These are phyloP conservation scores for Rattus rattus DNA, from an alignment of 2,113 vertebrate genomes.

Conservation along the genomic window DNA sequence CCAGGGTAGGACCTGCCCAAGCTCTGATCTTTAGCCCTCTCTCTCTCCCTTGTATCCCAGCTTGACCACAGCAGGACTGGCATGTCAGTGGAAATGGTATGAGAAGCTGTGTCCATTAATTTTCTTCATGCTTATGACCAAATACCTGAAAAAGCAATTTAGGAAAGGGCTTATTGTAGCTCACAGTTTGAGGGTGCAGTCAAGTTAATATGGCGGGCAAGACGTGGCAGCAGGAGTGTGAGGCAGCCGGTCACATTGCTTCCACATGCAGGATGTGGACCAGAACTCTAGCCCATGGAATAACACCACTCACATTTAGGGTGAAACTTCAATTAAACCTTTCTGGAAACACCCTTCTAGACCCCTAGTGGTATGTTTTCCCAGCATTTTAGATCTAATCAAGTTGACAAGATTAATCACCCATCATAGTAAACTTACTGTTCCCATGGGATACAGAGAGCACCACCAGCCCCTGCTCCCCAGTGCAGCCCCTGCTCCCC, in stretches of 20 bases:
- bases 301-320: not conserved
- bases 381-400: not conserved
- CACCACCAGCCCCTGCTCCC: not conserved
- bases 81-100: not conserved
- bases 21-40: not conserved
- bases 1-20: not conserved
- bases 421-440: not conserved
- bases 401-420: not conserved
- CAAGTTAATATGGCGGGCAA: not conserved
- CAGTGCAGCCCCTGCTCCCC: too few relatives aligned
- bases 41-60: not conserved
- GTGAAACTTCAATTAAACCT: not conserved
- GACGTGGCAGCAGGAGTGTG: not conserved
- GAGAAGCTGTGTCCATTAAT: accelerated
- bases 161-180: not conserved
- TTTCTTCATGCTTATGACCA: too few relatives aligned
- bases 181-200: not conserved
- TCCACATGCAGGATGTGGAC: not conserved
- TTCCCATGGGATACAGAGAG: accelerated
- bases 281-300: not conserved
- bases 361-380: not conserved
- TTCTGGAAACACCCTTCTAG: too few relatives aligned
- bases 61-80: not conserved
- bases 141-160: not conserved
- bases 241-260: not conserved